Evolutionary conservation across 2,113 vertebrate genomes (phyloP).

Genomic region (Lepisosteus oculatus): DNA sequence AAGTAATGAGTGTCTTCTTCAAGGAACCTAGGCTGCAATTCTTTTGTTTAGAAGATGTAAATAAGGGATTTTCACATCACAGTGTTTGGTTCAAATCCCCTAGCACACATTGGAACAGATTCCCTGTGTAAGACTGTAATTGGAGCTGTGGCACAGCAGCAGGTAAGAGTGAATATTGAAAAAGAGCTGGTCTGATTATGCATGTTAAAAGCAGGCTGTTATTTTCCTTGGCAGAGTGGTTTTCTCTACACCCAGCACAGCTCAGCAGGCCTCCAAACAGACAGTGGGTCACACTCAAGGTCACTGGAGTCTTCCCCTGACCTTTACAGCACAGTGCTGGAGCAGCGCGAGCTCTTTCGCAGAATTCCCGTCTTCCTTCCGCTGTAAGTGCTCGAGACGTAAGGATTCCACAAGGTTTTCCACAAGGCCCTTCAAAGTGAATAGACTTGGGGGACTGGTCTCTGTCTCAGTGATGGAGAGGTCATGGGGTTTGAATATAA

Average conservation of each 20-base stretch:
- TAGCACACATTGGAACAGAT: no score
- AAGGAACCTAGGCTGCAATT: no score
- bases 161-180: no score
- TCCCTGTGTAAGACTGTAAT: no score
- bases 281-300: conserved; percentile 18
- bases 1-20: no score
- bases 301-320: conserved; percentile 2
- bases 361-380: not conserved
- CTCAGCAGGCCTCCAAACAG: not conserved
- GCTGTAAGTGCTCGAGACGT: not conserved
- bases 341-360: no score
- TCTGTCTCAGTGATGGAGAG: not conserved
- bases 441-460: not conserved
- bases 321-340: conserved; percentile 7
- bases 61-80: no score
- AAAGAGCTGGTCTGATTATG: no score
- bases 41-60: no score
- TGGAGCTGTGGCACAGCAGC: no score
- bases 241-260: not conserved
- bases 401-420: no score
- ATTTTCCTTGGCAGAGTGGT: not conserved
- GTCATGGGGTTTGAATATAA: conserved; percentile 31
- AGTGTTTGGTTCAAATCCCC: no score
- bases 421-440: not conserved
- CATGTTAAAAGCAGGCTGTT: not conserved